These are phyloP conservation scores for Rutpela maculata DNA, from an alignment of 2,888 invertebrate species.

Conservation along the genomic window DNA sequence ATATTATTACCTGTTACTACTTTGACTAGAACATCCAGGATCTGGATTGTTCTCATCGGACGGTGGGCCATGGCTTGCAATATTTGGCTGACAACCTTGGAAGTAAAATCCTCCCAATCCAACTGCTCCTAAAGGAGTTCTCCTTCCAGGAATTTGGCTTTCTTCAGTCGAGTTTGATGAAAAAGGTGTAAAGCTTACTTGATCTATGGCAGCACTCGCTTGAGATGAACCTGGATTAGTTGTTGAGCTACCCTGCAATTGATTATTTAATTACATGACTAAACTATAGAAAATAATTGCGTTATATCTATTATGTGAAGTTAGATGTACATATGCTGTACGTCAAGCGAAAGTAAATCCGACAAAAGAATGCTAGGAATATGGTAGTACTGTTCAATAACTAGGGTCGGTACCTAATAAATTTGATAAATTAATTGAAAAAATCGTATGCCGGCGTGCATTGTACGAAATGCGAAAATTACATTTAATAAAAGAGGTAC, in stretches of 20 bases:
- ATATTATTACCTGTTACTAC: slow-evolving; percentile 55
- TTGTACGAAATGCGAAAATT: too few species aligned
- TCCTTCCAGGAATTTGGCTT: slow-evolving; percentile 77
- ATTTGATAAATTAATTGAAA: too few species aligned
- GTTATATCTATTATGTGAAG: too few species aligned
- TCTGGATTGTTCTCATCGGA: slow-evolving; percentile 90
- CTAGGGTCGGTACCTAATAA: too few species aligned
- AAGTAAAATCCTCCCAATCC: slow-evolving; percentile 93
- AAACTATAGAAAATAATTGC: too few species aligned
- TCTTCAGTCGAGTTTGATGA: slow-evolving; percentile 73
- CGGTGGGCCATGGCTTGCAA: slow-evolving; percentile 71
- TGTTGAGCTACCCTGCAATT: slow-evolving; percentile 62
- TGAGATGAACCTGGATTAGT: slow-evolving; percentile 62
- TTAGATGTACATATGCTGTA: too few species aligned
- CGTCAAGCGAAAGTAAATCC: too few species aligned
- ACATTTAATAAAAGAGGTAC: too few species aligned
- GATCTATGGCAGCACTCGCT: slow-evolving; percentile 59
- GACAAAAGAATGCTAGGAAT: too few species aligned
- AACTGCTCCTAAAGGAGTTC: slow-evolving; percentile 89
- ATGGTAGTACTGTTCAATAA: too few species aligned
- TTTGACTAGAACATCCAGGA: slow-evolving; percentile 74
- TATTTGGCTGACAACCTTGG: slow-evolving; percentile 77
- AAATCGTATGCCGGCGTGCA: too few species aligned
- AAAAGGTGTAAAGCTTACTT: slow-evolving; percentile 60
- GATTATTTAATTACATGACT: background rate